These are phyloP conservation scores for Indicator maculatus DNA, from an alignment of 2,113 vertebrate species.

Conservation along the genomic window DNA sequence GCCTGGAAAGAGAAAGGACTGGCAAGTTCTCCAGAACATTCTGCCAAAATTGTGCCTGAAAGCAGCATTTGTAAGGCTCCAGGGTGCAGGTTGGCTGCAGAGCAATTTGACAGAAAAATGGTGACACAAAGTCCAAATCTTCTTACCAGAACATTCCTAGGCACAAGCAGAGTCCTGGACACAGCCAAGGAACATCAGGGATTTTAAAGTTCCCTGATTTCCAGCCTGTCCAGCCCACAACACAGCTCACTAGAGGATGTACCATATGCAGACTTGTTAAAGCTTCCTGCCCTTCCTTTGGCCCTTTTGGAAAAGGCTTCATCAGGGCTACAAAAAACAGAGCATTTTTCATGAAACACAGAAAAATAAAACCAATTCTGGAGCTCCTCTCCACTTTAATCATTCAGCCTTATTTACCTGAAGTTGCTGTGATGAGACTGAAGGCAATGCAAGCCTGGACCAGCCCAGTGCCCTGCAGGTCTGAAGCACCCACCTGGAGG, in stretches of 20 bases:
- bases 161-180: background rate
- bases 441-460: background rate
- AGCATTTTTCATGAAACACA: background rate
- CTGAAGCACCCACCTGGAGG: background rate
- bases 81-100: background rate
- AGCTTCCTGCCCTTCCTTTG: background rate
- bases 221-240: background rate
- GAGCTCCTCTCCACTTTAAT: background rate
- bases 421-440: background rate
- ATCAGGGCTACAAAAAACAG: background rate
- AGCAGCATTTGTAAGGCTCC: background rate
- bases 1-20: background rate
- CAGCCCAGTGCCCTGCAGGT: background rate
- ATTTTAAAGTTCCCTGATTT: background rate
- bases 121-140: background rate
- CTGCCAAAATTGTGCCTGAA: accelerated
- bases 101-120: accelerated
- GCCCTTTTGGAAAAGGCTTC: background rate
- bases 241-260: background rate
- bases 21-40: background rate
- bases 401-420: background rate
- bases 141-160: background rate
- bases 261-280: background rate
- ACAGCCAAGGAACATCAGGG: background rate
- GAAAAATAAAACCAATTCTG: background rate